Evolutionary conservation across 2,113 vertebrate genomes (phyloP).

Genomic region (Chrysemys picta): DNA sequence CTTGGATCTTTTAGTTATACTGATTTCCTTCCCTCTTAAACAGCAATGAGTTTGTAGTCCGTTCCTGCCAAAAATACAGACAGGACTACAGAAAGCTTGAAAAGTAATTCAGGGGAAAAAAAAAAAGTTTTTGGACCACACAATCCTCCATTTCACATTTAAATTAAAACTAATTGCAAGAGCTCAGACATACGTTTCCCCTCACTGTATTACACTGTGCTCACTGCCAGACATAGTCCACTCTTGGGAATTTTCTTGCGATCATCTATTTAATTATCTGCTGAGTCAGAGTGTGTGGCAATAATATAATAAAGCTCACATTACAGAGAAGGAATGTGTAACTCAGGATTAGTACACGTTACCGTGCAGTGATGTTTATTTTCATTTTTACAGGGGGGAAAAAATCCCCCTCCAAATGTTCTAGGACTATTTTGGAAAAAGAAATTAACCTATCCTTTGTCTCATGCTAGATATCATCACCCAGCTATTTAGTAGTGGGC

Average conservation of each 20-base stretch:
- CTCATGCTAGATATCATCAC: not conserved
- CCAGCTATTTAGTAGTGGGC: not conserved
- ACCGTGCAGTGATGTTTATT: not conserved
- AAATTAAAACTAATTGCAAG: not conserved
- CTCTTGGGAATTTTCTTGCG: not conserved
- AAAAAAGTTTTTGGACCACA: not conserved
- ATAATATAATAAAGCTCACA: conserved; percentile 16
- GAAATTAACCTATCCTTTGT: not conserved
- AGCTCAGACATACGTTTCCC: not conserved
- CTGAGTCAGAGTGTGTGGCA: not conserved
- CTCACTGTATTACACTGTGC: not conserved
- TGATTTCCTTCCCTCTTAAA: not conserved
- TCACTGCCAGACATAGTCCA: not conserved
- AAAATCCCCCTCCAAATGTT: conserved; percentile 20
- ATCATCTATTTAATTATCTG: not conserved
- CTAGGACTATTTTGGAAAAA: not conserved
- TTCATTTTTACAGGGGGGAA: not conserved
- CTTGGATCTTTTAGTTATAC: not conserved
- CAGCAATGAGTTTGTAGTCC: not conserved
- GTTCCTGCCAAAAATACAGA: conserved; percentile 21
- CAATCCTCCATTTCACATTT: not conserved
- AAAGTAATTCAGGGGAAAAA: not conserved
- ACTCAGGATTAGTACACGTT: not conserved
- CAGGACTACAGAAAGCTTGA: not conserved
- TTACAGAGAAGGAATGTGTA: not conserved